phyloP scores from a whole-genome alignment of 2,797 vertebrate genomes.

The Chelonia mydas region DNA sequence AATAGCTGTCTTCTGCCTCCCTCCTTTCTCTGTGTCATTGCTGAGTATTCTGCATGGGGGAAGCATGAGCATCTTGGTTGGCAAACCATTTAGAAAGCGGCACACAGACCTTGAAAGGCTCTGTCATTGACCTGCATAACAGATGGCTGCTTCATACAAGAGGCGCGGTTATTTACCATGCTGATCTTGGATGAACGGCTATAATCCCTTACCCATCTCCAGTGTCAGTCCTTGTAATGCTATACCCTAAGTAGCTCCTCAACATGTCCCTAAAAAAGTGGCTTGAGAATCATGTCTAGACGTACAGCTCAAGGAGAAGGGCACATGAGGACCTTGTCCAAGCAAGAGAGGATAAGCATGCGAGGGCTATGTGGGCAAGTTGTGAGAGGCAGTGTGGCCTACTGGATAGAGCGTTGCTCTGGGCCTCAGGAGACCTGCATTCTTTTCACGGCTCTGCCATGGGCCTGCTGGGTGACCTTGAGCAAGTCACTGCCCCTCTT shows the following conservation, averaged over 20 bases:
- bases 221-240: background rate
- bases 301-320: background rate
- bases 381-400: background rate
- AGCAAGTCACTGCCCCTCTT: background rate
- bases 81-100: background rate
- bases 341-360: rapidly evolving
- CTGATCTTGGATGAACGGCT: background rate
- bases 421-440: too few relatives aligned
- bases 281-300: background rate
- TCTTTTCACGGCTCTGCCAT: background rate
- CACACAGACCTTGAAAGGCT: background rate
- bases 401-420: too few relatives aligned
- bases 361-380: background rate
- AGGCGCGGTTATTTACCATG: background rate
- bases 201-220: background rate
- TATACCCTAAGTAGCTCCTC: background rate
- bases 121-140: background rate
- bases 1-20: background rate
- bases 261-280: background rate
- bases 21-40: background rate
- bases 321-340: background rate
- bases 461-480: background rate
- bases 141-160: background rate
- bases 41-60: background rate
- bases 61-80: background rate